A percentile compares a stretch with the other conserved stretches of the same genome.
Evolutionary conservation across 2,797 vertebrate genomes (phyloP).

Genomic region (Hipposideros larvatus): DNA sequence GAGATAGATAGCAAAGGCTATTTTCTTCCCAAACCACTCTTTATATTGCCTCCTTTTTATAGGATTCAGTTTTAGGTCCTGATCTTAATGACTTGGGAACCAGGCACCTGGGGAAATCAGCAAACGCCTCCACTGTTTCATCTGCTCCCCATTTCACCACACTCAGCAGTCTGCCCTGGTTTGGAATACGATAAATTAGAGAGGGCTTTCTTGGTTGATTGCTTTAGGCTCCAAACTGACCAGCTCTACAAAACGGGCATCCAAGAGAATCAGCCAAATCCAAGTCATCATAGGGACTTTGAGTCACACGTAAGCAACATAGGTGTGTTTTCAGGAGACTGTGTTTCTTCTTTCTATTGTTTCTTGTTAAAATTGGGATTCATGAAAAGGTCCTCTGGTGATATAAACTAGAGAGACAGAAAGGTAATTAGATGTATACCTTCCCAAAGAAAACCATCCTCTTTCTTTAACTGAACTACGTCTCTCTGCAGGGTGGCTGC

Average conservation of each 20-base stretch:
- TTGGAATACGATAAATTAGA: slow-evolving; percentile 51
- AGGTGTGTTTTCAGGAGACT: neutral
- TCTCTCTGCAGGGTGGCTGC: slow-evolving; percentile 19
- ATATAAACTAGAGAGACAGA: neutral
- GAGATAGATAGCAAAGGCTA: neutral
- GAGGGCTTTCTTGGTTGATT: neutral
- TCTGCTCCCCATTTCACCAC: slow-evolving; percentile 37
- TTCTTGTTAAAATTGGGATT: slow-evolving; percentile 60
- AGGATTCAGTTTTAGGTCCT: slow-evolving; percentile 60
- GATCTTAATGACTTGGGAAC: slow-evolving; percentile 56
- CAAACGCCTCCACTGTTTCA: slow-evolving; percentile 15
- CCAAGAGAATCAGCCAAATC: slow-evolving; percentile 51
- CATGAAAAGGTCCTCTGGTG: neutral
- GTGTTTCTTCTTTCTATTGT: neutral
- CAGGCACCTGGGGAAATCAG: slow-evolving; percentile 62
- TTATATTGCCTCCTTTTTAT: slow-evolving; percentile 35
- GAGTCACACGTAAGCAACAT: slow-evolving; percentile 1
- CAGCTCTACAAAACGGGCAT: neutral
- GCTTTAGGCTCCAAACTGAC: neutral
- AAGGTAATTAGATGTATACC: slow-evolving; percentile 56
- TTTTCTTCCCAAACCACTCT: slow-evolving; percentile 40
- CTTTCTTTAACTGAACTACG: slow-evolving; percentile 21
- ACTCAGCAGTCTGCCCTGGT: neutral
- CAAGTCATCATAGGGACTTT: neutral
- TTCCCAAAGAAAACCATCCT: slow-evolving; percentile 43